Percentiles rank a stretch among this genome's conserved stretches.
Evolutionary conservation across 1,140 invertebrate genomes (phyloP).

Genomic region (Drosophila insularis): DNA sequence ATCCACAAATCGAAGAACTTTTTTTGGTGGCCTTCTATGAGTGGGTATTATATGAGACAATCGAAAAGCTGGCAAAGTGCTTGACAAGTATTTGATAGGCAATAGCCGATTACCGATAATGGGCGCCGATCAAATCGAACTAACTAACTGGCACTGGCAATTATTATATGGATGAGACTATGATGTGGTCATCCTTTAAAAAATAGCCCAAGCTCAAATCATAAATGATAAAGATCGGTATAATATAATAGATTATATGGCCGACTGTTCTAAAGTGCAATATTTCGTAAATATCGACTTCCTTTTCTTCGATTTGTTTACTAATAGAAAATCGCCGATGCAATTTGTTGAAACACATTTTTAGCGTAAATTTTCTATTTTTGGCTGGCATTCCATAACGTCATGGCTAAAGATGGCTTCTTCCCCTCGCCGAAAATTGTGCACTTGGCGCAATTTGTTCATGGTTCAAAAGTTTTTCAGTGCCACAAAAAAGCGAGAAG

Average conservation of each 20-base stretch:
- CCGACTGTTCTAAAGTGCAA: not conserved
- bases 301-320: no score
- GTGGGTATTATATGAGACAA: not conserved
- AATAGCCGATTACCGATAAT: constrained; percentile 41
- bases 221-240: not conserved
- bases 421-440: constrained; percentile 4
- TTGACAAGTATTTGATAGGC: constrained; percentile 20
- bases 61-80: constrained; percentile 11
- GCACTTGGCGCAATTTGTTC: constrained; percentile 51
- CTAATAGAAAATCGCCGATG: not conserved
- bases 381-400: constrained; percentile 13
- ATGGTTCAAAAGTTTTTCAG: constrained; percentile 45
- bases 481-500: constrained; percentile 44
- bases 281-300: no score
- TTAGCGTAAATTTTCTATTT: not conserved
- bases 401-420: constrained; percentile 32
- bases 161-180: not conserved
- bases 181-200: not conserved
- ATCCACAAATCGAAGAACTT: not conserved
- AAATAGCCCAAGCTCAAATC: not conserved
- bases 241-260: not conserved
- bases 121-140: constrained; percentile 13
- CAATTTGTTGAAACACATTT: not conserved
- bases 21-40: not conserved
- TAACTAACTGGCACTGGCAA: constrained; percentile 16